These are phyloP conservation scores for Coracopsis vasa DNA, from an alignment of 2,113 vertebrate genomes.

Conservation along the genomic window DNA sequence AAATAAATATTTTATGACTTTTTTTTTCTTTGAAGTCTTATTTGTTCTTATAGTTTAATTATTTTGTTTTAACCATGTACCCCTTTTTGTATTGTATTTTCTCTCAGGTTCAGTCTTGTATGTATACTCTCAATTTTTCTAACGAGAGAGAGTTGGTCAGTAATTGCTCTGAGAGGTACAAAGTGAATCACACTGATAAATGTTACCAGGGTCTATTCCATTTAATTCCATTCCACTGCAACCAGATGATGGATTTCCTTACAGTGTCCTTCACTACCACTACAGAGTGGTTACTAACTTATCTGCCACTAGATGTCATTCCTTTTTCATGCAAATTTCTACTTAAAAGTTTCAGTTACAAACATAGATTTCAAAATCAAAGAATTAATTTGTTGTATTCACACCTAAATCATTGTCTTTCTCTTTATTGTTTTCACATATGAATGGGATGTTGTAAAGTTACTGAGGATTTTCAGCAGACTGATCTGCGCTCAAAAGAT, in stretches of 20 bases:
- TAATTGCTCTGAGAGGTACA: neutral
- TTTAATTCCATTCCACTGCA: neutral
- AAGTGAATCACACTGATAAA: neutral
- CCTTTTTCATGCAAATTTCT: slow-evolving; percentile 48
- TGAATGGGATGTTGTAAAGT: neutral
- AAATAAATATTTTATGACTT: rapidly evolving
- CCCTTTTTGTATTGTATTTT: neutral
- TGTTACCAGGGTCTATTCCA: neutral
- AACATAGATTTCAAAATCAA: neutral
- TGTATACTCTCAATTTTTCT: neutral
- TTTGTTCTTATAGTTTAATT: neutral
- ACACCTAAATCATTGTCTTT: neutral
- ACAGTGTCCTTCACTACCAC: neutral
- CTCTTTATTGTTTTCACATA: neutral
- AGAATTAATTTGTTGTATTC: neutral
- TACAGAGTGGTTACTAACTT: neutral
- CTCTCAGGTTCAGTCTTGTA: neutral
- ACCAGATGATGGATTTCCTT: neutral
- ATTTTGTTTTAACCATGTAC: neutral
- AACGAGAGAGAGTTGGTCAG: neutral
- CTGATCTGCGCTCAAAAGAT: neutral
- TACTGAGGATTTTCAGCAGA: neutral
- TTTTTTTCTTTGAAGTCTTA: neutral
- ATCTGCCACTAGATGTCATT: slow-evolving; percentile 72
- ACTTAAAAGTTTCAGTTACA: neutral